Base-by-base conservation (phyloP, 2,888 invertebrate species). In the Bellardia bayeri region DNA sequence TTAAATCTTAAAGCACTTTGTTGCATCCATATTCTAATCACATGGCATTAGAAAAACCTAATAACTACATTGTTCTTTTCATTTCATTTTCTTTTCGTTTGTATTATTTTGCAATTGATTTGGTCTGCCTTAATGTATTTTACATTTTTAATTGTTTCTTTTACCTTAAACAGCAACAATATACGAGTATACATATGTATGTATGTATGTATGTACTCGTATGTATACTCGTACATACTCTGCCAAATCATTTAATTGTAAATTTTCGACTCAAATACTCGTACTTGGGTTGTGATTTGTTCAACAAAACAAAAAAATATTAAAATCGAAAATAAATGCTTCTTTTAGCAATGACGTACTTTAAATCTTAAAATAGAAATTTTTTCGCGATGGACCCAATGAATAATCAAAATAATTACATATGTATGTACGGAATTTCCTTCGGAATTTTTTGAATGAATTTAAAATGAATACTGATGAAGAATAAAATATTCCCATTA, bases 141-240 rank as follows among this genome's bases (percentile, higher is more conserved):
- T 13, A 74, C 45, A 61, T 64, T 49, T 75, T 75, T 16, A 74
- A 61, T 74, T 64, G 51, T 51, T 76, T 64, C 40, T 63, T 63
- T 64, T 64, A 56, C 54, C 63, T 66, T 64, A 30, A 40, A 61
- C n/a, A 63, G 30, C 11, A 3, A 61, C n/a, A 74, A 54, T 23
- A 23, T 23, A 23, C 23, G 23, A 23, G 23, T 23, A 23, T 23
- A 23, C 0, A 1, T 23, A 23, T 23, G 23, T 23, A 23, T 23
- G n/a, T n/a, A n/a, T n/a, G n/a, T n/a, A n/a, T n/a, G n/a, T n/a
- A n/a, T n/a, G n/a, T n/a, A n/a, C n/a, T n/a, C n/a, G n/a, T n/a
- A n/a, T n/a, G 23, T 23, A 5, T 37, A 37, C 37, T 4, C 4
- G 5, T 45, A 11, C 45, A 74, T 42, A 14, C 23, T 61, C 23